These are phyloP conservation scores for Lasiommata megera DNA, from an alignment of 2,888 invertebrate species.

Conservation along the genomic window DNA sequence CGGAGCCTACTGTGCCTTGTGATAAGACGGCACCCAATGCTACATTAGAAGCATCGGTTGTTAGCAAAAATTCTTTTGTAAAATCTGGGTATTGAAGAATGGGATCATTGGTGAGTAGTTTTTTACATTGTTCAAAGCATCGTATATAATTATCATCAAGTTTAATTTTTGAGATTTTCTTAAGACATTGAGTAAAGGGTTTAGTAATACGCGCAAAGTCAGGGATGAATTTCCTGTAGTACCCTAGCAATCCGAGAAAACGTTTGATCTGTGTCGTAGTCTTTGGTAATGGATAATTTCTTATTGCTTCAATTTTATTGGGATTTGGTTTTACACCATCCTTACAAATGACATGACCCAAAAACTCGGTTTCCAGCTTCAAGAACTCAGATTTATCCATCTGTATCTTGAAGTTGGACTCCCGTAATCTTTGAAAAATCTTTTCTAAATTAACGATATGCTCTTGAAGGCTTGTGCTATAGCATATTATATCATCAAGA, in stretches of 20 bases:
- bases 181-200: not conserved
- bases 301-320: not conserved
- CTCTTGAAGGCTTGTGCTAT: not conserved
- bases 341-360: not conserved
- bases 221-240: not conserved
- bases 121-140: not conserved
- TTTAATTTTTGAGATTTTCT: too few relatives aligned
- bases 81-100: constrained; percentile 48
- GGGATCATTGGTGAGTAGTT: constrained; percentile 37
- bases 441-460: not conserved
- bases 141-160: too few relatives aligned
- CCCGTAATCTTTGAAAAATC: not conserved
- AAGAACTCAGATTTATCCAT: not conserved
- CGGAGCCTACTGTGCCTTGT: constrained; percentile 32
- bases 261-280: not conserved
- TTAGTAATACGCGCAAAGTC: not conserved
- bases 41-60: constrained; percentile 32
- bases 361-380: not conserved
- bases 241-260: not conserved
- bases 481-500: not conserved
- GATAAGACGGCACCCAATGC: constrained; percentile 35
- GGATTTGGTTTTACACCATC: not conserved
- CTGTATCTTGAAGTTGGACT: not conserved
- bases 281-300: not conserved
- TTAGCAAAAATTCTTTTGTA: constrained; percentile 31